phyloP scores from a whole-genome alignment of 1,140 invertebrate genomes.

The Carposina sasakii region DNA sequence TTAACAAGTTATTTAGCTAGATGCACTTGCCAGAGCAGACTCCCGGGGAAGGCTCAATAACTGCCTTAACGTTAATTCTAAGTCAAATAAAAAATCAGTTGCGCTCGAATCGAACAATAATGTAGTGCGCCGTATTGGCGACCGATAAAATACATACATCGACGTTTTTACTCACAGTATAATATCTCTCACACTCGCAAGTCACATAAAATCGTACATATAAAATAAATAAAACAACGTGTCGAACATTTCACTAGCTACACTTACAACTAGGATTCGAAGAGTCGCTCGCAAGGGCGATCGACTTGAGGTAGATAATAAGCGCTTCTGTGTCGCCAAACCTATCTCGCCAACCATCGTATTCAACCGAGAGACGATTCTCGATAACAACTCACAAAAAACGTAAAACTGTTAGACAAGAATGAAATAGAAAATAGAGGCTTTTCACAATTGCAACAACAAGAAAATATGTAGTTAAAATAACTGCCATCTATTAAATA shows the following conservation, averaged over 20 bases:
- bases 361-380: too few relatives aligned
- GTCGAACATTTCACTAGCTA: constrained; percentile 55
- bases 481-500: too few relatives aligned
- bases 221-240: constrained; percentile 51
- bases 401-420: too few relatives aligned
- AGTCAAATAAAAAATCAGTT: constrained; percentile 17
- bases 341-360: too few relatives aligned
- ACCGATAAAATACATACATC: background rate
- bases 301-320: constrained; percentile 56
- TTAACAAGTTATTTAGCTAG: constrained; percentile 16
- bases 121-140: constrained; percentile 3
- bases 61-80: constrained; percentile 7
- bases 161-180: too few relatives aligned
- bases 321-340: too few relatives aligned
- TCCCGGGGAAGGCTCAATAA: constrained; percentile 22
- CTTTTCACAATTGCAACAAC: too few relatives aligned
- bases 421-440: too few relatives aligned
- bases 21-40: constrained; percentile 19
- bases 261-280: constrained; percentile 65
- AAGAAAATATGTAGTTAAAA: too few relatives aligned
- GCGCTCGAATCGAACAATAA: constrained; percentile 15
- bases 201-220: too few relatives aligned
- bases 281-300: constrained; percentile 40
- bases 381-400: too few relatives aligned
- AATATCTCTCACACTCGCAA: too few relatives aligned